These are phyloP conservation scores for Hylyphantes graminicola DNA, from an alignment of 1,140 invertebrate genomes.

Conservation along the genomic window DNA sequence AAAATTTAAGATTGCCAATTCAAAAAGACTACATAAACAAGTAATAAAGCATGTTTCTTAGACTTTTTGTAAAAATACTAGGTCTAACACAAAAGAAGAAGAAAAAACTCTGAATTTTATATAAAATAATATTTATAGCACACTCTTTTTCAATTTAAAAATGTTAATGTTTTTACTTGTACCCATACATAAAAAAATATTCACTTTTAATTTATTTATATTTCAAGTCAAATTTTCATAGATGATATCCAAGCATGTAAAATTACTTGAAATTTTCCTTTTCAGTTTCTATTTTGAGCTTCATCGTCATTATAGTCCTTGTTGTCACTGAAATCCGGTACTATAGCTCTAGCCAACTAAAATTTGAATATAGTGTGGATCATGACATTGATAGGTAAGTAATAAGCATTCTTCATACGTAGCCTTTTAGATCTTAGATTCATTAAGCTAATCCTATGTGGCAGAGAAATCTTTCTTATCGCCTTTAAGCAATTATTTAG, in stretches of 20 bases:
- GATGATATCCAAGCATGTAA: neutral
- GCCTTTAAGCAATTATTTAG: neutral
- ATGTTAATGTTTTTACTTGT: neutral
- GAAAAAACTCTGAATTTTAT: no score
- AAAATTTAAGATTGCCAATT: no score
- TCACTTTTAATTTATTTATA: neutral
- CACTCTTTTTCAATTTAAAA: neutral
- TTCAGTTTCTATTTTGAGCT: slow-evolving; percentile 84
- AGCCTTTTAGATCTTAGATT: no score
- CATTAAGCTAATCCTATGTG: no score
- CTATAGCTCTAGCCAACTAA: slow-evolving; percentile 82
- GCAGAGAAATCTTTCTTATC: no score
- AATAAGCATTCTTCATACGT: neutral
- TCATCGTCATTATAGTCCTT: slow-evolving; percentile 81
- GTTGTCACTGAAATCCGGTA: slow-evolving; percentile 86
- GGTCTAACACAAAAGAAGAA: no score
- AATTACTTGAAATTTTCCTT: slow-evolving; percentile 61
- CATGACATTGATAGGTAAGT: slow-evolving; percentile 78
- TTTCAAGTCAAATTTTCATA: neutral
- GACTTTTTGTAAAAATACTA: no score
- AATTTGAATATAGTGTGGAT: slow-evolving; percentile 91
- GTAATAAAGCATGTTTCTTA: no score
- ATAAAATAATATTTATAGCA: neutral
- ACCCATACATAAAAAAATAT: neutral
- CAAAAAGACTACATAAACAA: no score